phyloP scores from a whole-genome alignment of 2,888 invertebrate genomes.

The Laothoe populi region DNA sequence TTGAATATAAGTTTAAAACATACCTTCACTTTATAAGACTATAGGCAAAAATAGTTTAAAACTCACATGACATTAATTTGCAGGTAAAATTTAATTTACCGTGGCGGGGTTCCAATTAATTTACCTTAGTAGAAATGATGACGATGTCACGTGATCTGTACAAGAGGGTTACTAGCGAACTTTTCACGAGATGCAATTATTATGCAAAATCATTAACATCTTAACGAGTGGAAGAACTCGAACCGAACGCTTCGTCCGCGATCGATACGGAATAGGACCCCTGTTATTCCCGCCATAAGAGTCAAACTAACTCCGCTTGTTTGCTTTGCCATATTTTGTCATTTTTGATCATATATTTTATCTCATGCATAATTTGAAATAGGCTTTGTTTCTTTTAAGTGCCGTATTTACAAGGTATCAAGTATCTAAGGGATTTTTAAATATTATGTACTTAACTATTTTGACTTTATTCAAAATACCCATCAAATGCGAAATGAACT shows the following conservation, averaged over 20 bases:
- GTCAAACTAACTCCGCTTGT: constrained; percentile 23
- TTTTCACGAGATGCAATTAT: constrained; percentile 62
- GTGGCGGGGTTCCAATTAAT: background rate
- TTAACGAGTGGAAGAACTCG: constrained; percentile 61
- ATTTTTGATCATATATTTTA: constrained; percentile 1
- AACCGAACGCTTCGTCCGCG: constrained; percentile 47
- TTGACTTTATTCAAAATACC: too few species aligned
- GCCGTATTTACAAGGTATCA: background rate
- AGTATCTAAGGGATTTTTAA: too few species aligned
- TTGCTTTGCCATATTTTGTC: constrained; percentile 28
- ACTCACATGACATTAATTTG: background rate
- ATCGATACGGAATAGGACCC: constrained; percentile 55
- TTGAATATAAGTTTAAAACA: too few species aligned
- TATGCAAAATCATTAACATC: constrained; percentile 79
- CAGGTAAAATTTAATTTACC: background rate
- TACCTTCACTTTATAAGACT: too few species aligned
- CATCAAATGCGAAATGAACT: too few species aligned
- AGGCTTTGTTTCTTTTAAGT: background rate
- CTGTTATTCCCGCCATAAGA: constrained; percentile 28
- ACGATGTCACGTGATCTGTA: constrained; percentile 6
- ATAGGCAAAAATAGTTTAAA: too few species aligned
- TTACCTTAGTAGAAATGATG: constrained; percentile 5
- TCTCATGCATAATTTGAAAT: constrained; percentile 11
- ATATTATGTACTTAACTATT: too few species aligned
- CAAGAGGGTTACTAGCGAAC: constrained; percentile 21